Evolutionary conservation across 2,113 vertebrate species (phyloP).

Genomic region (Crotalus tigris): DNA sequence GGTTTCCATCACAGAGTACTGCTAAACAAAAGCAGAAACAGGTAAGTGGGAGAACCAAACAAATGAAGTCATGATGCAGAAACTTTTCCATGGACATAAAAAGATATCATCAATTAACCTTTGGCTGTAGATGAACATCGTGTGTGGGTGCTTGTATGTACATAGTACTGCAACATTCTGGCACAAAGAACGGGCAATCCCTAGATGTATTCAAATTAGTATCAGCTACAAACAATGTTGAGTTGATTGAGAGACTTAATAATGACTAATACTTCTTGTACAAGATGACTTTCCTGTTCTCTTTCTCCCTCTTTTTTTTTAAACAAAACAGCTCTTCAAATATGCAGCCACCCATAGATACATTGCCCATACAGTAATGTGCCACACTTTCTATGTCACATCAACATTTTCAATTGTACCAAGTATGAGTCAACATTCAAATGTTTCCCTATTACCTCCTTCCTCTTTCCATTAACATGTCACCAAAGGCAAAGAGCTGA

Average conservation of each 20-base stretch:
- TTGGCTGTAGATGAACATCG: not conserved
- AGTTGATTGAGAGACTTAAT: not conserved
- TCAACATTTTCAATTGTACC: not conserved
- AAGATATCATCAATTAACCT: not conserved
- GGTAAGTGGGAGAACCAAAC: not conserved
- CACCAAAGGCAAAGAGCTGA: not conserved
- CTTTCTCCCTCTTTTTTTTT: not conserved
- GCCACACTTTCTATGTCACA: not conserved
- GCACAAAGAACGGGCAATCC: not conserved
- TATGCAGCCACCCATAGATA: not conserved
- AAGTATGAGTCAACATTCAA: not conserved
- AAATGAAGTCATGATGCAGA: not conserved
- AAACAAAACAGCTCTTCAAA: not conserved
- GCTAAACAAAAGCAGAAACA: not conserved
- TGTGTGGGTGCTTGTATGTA: not conserved
- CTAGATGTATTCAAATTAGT: not conserved
- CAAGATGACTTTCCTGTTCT: not conserved
- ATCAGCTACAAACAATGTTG: not conserved
- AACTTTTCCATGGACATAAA: not conserved
- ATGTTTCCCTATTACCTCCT: conserved; percentile 6
- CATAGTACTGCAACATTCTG: not conserved
- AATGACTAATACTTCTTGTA: not conserved
- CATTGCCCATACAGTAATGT: not conserved
- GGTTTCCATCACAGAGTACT: not conserved
- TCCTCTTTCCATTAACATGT: not conserved